Evolutionary conservation across 35 echinoderm and acorn worm species (phyloP).

Genomic region (Heliocidaris tuberculata): DNA sequence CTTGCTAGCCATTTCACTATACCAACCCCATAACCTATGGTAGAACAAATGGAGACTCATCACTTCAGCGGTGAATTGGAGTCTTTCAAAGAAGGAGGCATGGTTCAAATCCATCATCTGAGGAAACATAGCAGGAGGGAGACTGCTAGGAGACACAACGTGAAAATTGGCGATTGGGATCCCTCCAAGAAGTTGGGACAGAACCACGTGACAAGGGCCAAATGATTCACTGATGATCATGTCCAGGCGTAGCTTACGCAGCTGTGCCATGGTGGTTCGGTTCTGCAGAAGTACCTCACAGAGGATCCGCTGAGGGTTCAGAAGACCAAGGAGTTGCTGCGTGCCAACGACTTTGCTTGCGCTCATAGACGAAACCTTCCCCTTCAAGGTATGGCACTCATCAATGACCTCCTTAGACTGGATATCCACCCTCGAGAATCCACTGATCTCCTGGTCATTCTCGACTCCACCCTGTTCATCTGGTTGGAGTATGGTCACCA

Average conservation of each 20-base stretch:
- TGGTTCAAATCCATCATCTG: conserved; percentile 19
- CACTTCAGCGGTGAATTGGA: neutral
- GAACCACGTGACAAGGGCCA: neutral
- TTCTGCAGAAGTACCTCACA: neutral
- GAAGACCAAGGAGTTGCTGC: conserved; percentile 21
- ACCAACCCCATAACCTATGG: neutral
- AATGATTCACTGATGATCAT: conserved; percentile 6
- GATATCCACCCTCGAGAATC: neutral
- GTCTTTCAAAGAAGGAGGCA: neutral
- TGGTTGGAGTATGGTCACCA: neutral
- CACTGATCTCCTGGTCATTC: neutral
- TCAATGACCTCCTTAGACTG: neutral
- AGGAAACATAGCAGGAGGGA: neutral
- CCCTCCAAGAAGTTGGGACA: conserved; percentile 7
- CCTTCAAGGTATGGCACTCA: neutral
- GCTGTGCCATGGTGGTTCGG: neutral
- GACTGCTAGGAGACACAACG: neutral
- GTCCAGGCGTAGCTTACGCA: neutral
- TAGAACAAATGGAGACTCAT: conserved; percentile 35
- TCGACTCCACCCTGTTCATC: neutral
- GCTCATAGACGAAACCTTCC: neutral
- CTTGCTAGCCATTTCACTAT: neutral
- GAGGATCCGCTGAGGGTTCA: neutral
- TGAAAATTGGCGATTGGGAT: conserved; percentile 30
- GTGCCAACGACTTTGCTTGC: neutral